These are phyloP conservation scores for Stegodyphus mimosarum DNA, from an alignment of 1,140 invertebrate species.

Conservation along the genomic window DNA sequence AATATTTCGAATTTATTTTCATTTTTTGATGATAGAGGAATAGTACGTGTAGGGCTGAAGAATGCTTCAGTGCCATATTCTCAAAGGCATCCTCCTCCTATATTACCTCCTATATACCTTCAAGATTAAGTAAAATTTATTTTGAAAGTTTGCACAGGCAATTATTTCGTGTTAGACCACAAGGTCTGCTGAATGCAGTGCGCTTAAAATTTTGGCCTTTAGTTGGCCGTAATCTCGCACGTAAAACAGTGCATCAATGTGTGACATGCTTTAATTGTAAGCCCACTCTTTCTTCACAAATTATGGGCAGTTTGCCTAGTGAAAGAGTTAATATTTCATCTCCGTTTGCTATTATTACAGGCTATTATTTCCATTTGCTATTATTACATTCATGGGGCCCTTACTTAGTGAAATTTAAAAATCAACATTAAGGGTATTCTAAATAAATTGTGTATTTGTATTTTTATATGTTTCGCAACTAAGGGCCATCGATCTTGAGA, in stretches of 20 bases:
- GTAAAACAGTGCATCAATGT: neutral
- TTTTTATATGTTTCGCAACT: neutral
- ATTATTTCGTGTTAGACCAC: conserved; percentile 20
- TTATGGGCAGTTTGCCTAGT: conserved; percentile 6
- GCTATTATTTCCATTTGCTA: no score
- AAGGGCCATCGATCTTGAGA: neutral
- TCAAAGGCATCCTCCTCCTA: neutral
- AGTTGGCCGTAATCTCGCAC: neutral
- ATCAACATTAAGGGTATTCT: neutral
- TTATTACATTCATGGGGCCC: neutral
- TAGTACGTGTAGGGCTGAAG: neutral
- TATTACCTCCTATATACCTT: no score
- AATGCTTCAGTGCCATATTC: neutral
- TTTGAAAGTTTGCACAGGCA: conserved; percentile 10
- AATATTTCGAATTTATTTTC: no score
- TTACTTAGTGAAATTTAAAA: neutral
- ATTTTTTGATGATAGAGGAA: neutral
- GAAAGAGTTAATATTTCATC: neutral
- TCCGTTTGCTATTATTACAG: neutral
- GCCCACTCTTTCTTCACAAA: neutral
- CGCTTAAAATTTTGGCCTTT: neutral
- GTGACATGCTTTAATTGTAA: neutral
- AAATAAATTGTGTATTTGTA: neutral
- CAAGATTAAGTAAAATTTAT: conserved; percentile 7
- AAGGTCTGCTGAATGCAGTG: conserved; percentile 3